These are phyloP conservation scores for Glyptemys insculpta DNA, from an alignment of 2,797 vertebrate genomes.

Conservation along the genomic window DNA sequence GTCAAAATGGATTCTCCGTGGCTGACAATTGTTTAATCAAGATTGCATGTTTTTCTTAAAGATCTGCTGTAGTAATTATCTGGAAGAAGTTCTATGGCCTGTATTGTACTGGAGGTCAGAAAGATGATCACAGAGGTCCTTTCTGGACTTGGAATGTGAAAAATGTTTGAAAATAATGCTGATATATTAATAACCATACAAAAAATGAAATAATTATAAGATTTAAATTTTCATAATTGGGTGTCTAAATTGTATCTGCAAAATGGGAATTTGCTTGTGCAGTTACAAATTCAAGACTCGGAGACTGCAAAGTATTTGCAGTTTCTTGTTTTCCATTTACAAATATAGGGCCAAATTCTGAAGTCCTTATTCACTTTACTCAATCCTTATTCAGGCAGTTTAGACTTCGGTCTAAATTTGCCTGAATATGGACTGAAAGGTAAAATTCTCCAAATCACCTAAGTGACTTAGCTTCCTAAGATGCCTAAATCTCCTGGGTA, in stretches of 20 bases:
- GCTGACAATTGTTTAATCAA: background rate
- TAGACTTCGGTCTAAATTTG: fast-evolving
- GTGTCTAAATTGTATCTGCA: background rate
- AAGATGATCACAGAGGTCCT: background rate
- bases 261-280: background rate
- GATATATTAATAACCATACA: background rate
- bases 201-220: background rate
- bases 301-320: background rate
- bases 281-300: background rate
- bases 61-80: background rate
- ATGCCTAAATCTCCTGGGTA: background rate
- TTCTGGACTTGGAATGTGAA: background rate
- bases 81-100: background rate
- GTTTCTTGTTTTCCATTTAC: background rate
- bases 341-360: background rate
- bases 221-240: background rate
- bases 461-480: background rate
- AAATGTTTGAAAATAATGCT: background rate
- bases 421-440: background rate
- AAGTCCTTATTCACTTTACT: background rate
- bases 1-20: background rate
- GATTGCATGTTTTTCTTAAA: background rate
- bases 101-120: background rate
- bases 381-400: background rate
- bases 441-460: background rate